Evolutionary conservation across 2,113 vertebrate genomes (phyloP).

Genomic region (Stomatorhinus ivindoensis): DNA sequence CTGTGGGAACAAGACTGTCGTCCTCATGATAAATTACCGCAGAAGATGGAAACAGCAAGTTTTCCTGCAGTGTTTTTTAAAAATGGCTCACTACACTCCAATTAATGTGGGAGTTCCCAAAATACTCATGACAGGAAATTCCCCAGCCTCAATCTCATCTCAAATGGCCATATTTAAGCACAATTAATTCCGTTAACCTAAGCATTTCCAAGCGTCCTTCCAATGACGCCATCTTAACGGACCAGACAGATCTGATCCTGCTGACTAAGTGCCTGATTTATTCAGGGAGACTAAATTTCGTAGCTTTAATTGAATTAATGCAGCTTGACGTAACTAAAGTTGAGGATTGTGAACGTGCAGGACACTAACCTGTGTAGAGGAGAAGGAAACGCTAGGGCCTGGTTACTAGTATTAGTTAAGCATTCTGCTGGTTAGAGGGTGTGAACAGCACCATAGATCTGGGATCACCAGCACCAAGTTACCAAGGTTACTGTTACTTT

Average conservation of each 20-base stretch:
- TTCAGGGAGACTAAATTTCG: background rate
- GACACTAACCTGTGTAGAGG: background rate
- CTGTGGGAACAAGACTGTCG: constrained; percentile 54
- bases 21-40: constrained; percentile 52
- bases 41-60: constrained; percentile 30
- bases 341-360: background rate
- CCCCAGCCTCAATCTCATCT: constrained; percentile 55
- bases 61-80: constrained; percentile 23
- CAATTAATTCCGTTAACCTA: constrained; percentile 61
- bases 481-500: background rate
- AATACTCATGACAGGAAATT: constrained; percentile 65
- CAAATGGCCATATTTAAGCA: constrained; percentile 47
- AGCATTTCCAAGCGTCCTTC: constrained; percentile 52
- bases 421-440: background rate
- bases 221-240: constrained; percentile 1
- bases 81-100: constrained; percentile 21
- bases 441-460: background rate
- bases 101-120: constrained; percentile 60
- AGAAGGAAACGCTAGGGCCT: background rate
- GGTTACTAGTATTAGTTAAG: background rate
- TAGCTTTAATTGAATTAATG: background rate
- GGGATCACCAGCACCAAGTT: background rate
- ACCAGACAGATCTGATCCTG: background rate
- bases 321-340: background rate
- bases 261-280: background rate